These are phyloP conservation scores for Xyrichtys novacula DNA, from an alignment of 2,797 vertebrate species.

Conservation along the genomic window DNA sequence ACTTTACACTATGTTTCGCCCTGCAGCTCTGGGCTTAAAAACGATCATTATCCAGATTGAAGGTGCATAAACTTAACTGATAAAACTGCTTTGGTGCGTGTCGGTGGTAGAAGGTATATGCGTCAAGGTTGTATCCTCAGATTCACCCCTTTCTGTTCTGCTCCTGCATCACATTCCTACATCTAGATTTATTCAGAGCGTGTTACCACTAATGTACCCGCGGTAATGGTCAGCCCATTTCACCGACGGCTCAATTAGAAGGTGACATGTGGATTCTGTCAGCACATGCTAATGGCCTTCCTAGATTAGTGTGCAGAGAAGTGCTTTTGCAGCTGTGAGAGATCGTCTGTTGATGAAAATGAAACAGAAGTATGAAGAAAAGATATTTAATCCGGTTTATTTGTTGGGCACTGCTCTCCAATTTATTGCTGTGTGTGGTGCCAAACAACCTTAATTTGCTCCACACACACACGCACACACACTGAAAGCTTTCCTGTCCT, in stretches of 20 bases:
- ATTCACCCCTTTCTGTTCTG: not conserved
- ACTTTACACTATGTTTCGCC: not conserved
- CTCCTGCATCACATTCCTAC: not conserved
- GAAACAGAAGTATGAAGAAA: too few species aligned
- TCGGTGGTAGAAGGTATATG: conserved; percentile 9
- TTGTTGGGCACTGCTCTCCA: too few species aligned
- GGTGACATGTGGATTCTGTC: not conserved
- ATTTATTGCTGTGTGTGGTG: too few species aligned
- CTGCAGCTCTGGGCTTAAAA: not conserved
- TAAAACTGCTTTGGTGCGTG: not conserved
- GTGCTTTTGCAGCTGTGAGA: too few species aligned
- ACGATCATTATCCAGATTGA: conserved; percentile 10
- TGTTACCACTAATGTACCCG: not conserved
- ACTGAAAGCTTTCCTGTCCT: too few species aligned
- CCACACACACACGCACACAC: too few species aligned
- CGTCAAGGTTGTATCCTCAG: conserved; percentile 2
- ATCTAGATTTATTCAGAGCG: conserved; percentile 8
- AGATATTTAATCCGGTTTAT: too few species aligned
- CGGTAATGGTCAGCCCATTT: not conserved
- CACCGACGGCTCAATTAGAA: conserved; percentile 3
- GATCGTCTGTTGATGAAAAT: too few species aligned
- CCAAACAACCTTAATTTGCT: too few species aligned
- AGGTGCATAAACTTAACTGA: conserved; percentile 3
- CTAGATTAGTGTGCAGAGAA: not conserved
- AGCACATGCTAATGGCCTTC: not conserved